A percentile compares a stretch with the other conserved stretches of the same genome.
These are phyloP conservation scores for Calephelis nemesis DNA, from an alignment of 1,140 invertebrate genomes.

Conservation along the genomic window DNA sequence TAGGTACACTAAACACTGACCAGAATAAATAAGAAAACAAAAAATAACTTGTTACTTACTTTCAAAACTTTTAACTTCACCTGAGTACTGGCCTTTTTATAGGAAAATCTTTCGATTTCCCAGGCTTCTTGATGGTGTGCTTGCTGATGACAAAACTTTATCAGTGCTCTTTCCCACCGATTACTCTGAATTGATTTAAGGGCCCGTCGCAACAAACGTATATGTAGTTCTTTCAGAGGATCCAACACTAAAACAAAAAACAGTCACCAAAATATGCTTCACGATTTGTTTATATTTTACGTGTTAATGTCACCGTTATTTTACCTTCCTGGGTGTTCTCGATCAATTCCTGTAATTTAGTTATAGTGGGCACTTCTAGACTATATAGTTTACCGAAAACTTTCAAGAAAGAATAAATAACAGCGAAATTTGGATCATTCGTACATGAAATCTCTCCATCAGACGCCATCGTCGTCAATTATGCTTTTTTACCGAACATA, in stretches of 20 bases:
- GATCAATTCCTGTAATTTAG: slow-evolving; percentile 91
- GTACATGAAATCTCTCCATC: slow-evolving; percentile 91
- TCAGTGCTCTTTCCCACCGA: slow-evolving; percentile 93
- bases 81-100: slow-evolving; percentile 92
- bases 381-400: slow-evolving; percentile 91
- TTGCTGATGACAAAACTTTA: slow-evolving; percentile 95
- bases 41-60: slow-evolving; percentile 63
- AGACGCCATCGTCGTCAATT: slow-evolving; percentile 87
- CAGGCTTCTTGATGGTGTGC: slow-evolving; percentile 93
- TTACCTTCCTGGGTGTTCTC: slow-evolving; percentile 93
- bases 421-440: slow-evolving; percentile 96
- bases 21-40: slow-evolving; percentile 21
- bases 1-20: slow-evolving; percentile 11
- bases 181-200: slow-evolving; percentile 91
- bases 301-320: slow-evolving; percentile 50
- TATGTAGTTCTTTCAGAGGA: slow-evolving; percentile 90
- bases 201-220: slow-evolving; percentile 93
- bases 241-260: slow-evolving; percentile 86
- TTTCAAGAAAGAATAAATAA: slow-evolving; percentile 95
- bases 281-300: slow-evolving; percentile 63
- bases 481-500: slow-evolving; percentile 68
- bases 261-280: slow-evolving; percentile 24
- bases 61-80: slow-evolving; percentile 95
- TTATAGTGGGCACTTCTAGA: slow-evolving; percentile 86
- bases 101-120: slow-evolving; percentile 97